These are phyloP conservation scores for Pollenia angustigena DNA, from an alignment of 2,888 invertebrate genomes.

Conservation along the genomic window DNA sequence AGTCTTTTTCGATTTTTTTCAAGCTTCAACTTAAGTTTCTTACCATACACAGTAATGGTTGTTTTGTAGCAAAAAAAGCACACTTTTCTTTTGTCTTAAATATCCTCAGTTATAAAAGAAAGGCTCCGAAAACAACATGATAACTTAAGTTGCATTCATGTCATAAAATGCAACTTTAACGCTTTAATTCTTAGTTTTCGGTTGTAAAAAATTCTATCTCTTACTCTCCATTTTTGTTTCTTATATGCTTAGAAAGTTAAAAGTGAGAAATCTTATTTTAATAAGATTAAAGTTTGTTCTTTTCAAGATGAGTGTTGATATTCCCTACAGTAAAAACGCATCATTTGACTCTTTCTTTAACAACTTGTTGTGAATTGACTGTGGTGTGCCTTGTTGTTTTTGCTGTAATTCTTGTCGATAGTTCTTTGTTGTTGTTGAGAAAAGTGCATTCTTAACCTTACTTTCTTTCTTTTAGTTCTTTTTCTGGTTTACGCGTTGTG, in stretches of 20 bases:
- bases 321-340: slow-evolving; percentile 13
- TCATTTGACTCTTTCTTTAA: background rate
- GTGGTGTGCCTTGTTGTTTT: slow-evolving; percentile 14
- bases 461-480: slow-evolving; percentile 39
- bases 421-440: slow-evolving; percentile 17
- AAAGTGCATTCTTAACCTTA: slow-evolving; percentile 48
- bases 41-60: slow-evolving; percentile 32
- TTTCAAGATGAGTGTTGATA: background rate
- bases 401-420: slow-evolving; percentile 24
- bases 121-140: slow-evolving; percentile 38
- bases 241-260: background rate
- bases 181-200: slow-evolving; percentile 20
- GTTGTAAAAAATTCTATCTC: background rate
- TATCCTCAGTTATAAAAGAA: slow-evolving; percentile 39
- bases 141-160: slow-evolving; percentile 43
- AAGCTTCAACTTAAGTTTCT: slow-evolving; percentile 27
- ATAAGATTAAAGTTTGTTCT: background rate
- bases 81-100: slow-evolving; percentile 32
- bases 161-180: slow-evolving; percentile 41
- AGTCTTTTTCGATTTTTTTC: background rate
- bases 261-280: background rate
- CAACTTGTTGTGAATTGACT: background rate
- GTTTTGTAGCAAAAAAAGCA: slow-evolving; percentile 51
- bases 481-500: slow-evolving; percentile 43
- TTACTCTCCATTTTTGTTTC: background rate